phyloP scores from a whole-genome alignment of 2,888 invertebrate species.

The Drosophila greeni region DNA sequence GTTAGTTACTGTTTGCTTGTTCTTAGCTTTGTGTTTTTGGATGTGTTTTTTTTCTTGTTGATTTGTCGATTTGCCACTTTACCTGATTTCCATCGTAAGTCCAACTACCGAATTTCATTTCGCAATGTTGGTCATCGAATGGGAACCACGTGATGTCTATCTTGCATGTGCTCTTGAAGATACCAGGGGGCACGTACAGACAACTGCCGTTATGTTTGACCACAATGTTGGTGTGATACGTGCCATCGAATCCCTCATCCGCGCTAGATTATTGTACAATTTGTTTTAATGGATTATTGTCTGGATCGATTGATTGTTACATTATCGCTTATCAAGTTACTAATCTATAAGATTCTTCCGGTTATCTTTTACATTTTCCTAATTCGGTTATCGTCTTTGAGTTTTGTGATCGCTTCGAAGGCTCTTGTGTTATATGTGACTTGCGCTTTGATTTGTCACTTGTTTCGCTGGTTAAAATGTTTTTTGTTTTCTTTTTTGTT shows the following conservation, averaged over 20 bases:
- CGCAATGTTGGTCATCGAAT: constrained; percentile 99
- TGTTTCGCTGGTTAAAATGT: constrained; percentile 49
- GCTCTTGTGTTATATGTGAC: constrained; percentile 38
- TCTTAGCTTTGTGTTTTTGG: constrained; percentile 41
- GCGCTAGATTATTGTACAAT: constrained; percentile 85
- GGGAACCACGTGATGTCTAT: constrained; percentile 99
- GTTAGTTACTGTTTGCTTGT: constrained; percentile 29
- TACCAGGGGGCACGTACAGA: constrained; percentile 99
- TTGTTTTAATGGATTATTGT: constrained; percentile 63
- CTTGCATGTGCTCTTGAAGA: constrained; percentile 99
- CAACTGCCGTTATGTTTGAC: constrained; percentile 98
- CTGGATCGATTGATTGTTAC: constrained; percentile 40
- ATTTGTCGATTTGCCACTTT: constrained; percentile 76
- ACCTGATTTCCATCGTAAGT: constrained; percentile 99
- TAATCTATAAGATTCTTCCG: constrained; percentile 24
- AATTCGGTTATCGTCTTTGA: constrained; percentile 20
- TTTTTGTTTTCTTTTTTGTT: constrained; percentile 26
- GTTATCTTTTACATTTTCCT: constrained; percentile 38
- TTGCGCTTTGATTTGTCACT: constrained; percentile 56
- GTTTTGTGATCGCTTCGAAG: constrained; percentile 17
- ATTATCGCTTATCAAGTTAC: constrained; percentile 34
- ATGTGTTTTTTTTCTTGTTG: constrained; percentile 18
- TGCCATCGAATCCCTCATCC: constrained; percentile 99
- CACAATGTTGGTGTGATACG: constrained; percentile 99
- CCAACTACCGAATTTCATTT: constrained; percentile 99